Percentiles rank a stretch among this genome's conserved stretches.
phyloP scores from a whole-genome alignment of 2,888 invertebrate genomes.

The Panzeria rudis region DNA sequence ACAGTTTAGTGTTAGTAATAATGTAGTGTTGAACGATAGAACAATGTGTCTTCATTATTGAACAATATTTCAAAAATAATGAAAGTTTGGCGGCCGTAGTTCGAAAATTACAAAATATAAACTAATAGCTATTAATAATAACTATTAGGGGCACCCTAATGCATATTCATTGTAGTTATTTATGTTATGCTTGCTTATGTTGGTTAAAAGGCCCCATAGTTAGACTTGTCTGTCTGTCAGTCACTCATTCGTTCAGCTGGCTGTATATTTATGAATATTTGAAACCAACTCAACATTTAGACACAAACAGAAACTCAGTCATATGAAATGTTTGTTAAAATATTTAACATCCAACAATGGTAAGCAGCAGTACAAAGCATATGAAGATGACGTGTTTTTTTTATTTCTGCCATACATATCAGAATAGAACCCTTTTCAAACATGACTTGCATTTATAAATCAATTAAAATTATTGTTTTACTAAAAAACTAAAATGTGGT shows the following conservation, averaged over 20 bases:
- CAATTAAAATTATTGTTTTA: constrained; percentile 57
- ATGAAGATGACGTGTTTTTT: background rate
- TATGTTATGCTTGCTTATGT: background rate
- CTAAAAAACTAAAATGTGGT: background rate
- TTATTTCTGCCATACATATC: constrained; percentile 13
- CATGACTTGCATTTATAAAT: constrained; percentile 73
- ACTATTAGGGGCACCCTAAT: background rate
- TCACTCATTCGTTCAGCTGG: constrained; percentile 1
- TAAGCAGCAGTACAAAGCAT: background rate
- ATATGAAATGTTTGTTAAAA: constrained; percentile 17
- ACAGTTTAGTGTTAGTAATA: too few relatives aligned
- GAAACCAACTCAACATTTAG: background rate
- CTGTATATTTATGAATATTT: constrained; percentile 16
- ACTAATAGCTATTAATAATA: too few relatives aligned
- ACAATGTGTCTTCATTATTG: too few relatives aligned
- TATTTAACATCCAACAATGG: constrained; percentile 6
- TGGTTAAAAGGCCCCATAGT: constrained; percentile 6
- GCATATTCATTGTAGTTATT: background rate
- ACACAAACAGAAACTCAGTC: background rate
- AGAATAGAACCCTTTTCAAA: constrained; percentile 55
- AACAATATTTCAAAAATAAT: too few relatives aligned
- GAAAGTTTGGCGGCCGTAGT: too few relatives aligned
- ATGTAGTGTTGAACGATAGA: too few relatives aligned
- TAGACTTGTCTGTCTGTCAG: constrained; percentile 54
- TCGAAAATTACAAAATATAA: too few relatives aligned